Base-by-base conservation (phyloP, 2,797 vertebrate species). In the Paratrypauchen microcephalus region DNA sequence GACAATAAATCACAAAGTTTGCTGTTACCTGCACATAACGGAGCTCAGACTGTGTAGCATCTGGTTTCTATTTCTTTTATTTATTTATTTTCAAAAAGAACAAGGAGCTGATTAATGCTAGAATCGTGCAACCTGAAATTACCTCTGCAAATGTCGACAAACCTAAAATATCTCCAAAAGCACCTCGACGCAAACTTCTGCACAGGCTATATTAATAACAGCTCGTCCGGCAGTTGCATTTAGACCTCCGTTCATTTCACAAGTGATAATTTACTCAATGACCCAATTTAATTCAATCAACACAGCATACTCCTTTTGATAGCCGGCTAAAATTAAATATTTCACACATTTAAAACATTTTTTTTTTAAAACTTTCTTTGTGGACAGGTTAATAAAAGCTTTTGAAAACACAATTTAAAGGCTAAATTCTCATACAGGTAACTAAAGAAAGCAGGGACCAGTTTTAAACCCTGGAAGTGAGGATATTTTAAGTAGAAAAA, bases 371-470 rank as follows among this genome's bases (percentile, higher is more conserved):
- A 13, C 47, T 23, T 36, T 57, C 32, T 32, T 32, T 52, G 74
- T 59, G 64, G 75, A 66, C 59, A 58, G 48, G 36, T 68, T 66
- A 68, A 76, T 75, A 73, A 76, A 69, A 9, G 28, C 45, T 50
- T 1, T 50, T 65, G 36, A 54, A 50, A n/a, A 70, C 24, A 5
- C 26, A 60, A 58, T 74, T 64, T 21, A 69, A 1, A 16, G 18
- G 6, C 15, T 12, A n/a, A 13, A 45, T 45, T 45, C 13, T 45
- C 41, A 16, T 1, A 45, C 41, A 16, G 13, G 3, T 45, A 45
- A 45, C 41, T 15, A 45, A 15, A 15, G 41, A 45, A 45, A 45
- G 13, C 13, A 15, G 2, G 41, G 13, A 2, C 11, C 13, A 45
- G 4, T 45, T 15, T 15, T 45, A 45, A 4, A 15, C 41, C 41